A percentile compares a stretch with the other conserved stretches of the same genome.
These are phyloP conservation scores for Crenuchus spilurus DNA, from an alignment of 2,797 vertebrate species.

Conservation along the genomic window DNA sequence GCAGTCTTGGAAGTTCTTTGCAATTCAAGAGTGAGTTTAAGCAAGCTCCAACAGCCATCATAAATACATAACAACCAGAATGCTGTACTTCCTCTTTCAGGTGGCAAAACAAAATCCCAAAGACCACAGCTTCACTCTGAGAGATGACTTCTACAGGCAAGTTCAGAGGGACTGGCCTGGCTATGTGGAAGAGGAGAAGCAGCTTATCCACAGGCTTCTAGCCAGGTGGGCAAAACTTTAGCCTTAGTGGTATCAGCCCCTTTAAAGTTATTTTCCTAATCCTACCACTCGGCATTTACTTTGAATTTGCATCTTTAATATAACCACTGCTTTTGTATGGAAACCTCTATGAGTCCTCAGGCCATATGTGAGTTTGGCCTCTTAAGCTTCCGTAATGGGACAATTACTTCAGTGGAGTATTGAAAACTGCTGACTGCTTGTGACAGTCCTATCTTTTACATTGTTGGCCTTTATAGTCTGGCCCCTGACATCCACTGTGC, in stretches of 20 bases:
- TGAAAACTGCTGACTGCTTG: conserved; percentile 50
- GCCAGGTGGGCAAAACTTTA: conserved; percentile 68
- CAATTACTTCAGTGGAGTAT: conserved; percentile 22
- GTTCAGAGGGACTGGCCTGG: conserved; percentile 78
- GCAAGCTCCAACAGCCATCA: neutral
- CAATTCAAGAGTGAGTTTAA: neutral
- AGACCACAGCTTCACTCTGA: conserved; percentile 77
- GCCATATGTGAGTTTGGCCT: neutral
- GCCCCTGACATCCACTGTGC: conserved; percentile 63
- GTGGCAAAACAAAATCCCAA: conserved; percentile 75
- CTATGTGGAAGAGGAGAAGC: conserved; percentile 77
- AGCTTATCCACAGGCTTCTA: conserved; percentile 73
- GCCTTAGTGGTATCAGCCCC: neutral
- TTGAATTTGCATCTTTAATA: conserved; percentile 3
- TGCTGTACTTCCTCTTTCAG: conserved; percentile 57
- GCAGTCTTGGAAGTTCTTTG: neutral
- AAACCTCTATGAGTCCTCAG: neutral
- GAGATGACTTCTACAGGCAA: conserved; percentile 75
- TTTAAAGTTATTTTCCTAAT: neutral
- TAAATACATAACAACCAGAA: conserved; percentile 2
- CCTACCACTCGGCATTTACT: neutral
- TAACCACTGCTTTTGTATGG: neutral
- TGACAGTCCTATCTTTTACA: conserved; percentile 56
- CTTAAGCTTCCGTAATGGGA: conserved; percentile 21
- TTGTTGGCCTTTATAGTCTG: conserved; percentile 52